Evolutionary conservation across 2,113 vertebrate genomes (phyloP).

Genomic region (Columbina picui): DNA sequence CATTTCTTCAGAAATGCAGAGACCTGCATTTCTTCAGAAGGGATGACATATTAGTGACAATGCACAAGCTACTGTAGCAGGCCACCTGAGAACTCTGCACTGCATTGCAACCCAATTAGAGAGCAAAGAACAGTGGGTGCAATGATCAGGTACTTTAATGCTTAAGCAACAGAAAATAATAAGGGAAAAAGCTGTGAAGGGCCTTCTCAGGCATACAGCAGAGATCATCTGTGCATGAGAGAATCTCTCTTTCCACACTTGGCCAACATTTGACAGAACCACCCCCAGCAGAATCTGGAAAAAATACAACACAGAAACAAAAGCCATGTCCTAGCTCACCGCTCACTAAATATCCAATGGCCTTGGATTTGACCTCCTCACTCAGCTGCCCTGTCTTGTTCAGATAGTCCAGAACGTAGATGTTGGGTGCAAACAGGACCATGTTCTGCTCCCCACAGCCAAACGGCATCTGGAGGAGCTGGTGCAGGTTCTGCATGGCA

Average conservation of each 20-base stretch:
- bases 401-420: slow-evolving; percentile 86
- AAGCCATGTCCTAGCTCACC: slow-evolving; percentile 69
- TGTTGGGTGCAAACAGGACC: slow-evolving; percentile 84
- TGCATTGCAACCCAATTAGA: background rate
- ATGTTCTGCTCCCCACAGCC: slow-evolving; percentile 91
- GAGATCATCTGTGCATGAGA: background rate
- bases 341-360: slow-evolving; percentile 72
- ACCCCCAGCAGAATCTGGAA: background rate
- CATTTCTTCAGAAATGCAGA: background rate
- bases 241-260: background rate
- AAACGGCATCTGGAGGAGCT: slow-evolving; percentile 81
- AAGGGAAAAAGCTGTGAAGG: background rate
- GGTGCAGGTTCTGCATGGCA: slow-evolving; percentile 79
- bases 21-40: background rate
- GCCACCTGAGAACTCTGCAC: background rate
- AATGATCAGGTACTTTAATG: background rate
- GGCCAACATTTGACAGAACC: background rate
- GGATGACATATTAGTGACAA: background rate
- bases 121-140: background rate
- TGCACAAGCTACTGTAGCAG: background rate
- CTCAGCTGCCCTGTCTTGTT: slow-evolving; percentile 81
- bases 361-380: slow-evolving; percentile 67
- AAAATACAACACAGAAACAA: background rate
- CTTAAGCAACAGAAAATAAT: background rate
- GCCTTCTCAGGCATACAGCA: background rate